phyloP scores from a whole-genome alignment of 2,797 vertebrate species.

The Anas acuta region DNA sequence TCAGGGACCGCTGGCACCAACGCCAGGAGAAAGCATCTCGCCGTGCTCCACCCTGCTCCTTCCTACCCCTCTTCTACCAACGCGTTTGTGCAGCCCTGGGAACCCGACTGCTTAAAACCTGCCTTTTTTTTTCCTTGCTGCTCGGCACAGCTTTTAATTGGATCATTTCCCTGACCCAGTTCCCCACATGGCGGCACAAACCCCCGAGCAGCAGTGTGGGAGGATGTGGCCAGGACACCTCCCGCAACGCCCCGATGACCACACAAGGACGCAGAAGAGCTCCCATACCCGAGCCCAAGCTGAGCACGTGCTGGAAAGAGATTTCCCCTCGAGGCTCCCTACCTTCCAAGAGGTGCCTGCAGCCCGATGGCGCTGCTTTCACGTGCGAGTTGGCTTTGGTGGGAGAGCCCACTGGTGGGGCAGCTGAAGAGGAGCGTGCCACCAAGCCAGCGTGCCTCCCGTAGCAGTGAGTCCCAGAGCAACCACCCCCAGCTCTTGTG shows the following conservation, averaged over 20 bases:
- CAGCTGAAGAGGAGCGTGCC: fast-evolving
- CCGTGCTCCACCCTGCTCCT: not conserved
- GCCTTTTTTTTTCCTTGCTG: not conserved
- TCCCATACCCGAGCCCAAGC: not conserved
- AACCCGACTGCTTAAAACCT: not conserved
- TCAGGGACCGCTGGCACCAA: fast-evolving
- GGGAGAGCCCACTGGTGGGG: not conserved
- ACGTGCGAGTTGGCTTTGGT: fast-evolving
- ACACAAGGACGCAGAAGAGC: not conserved
- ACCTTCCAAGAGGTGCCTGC: not conserved
- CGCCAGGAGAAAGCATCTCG: not conserved
- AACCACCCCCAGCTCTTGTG: not conserved
- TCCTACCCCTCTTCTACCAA: not conserved
- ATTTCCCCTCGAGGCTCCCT: not conserved
- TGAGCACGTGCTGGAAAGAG: not conserved
- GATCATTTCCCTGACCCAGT: slow-evolving; percentile 35
- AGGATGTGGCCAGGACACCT: not conserved
- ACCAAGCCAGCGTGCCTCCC: not conserved
- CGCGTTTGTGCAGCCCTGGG: not conserved
- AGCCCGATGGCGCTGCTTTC: not conserved
- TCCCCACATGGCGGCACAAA: slow-evolving; percentile 10
- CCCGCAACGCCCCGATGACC: not conserved
- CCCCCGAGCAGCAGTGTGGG: not conserved
- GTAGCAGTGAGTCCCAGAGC: not conserved
- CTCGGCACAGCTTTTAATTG: not conserved